Evolutionary conservation across 2,113 vertebrate species (phyloP), one percentile per base, ranked within the genome.

Genomic region (Oreochromis tanganicae): DNA sequence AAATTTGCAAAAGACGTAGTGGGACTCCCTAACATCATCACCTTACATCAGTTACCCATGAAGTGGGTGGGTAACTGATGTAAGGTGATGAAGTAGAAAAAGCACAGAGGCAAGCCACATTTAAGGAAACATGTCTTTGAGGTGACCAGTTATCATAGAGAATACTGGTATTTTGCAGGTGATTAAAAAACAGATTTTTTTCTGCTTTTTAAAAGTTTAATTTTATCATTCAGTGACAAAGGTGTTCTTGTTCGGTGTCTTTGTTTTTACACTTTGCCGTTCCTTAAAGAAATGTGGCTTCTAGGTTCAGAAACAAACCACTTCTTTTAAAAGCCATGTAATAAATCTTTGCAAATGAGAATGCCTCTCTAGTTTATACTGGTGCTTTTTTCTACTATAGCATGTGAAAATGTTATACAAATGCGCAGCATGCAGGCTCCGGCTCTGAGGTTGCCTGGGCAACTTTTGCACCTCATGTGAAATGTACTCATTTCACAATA

Each of bases 1-100:
- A 29, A 0, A 29, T 0, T 16, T 9, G 2, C 13, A 21, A 71
- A 50, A 50, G 5, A 43, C 17, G 3, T 71, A 5, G 38, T 16
- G 66, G 36, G 24, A 41, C n/a, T 68, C 29, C 29, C 27, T 16
- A 61, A 63, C 29, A 29, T 29, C 29, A 29, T 29, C 29, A 5
- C 48, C 48, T 50, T 63, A 34, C 59, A n/a, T 3, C 8, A 73
- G 13, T 24, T 73, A 73, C 13, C 38, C 21, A 27, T 71, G 12
- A 71, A 71, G n/a, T 27, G 27, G 27, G n/a, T 27, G 27, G 27
- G 27, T 27, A 27, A 27, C 27, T 27, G 27, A 27, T 27, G 27
- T 27, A 27, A 27, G 27, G 27, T 27, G 27, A 27, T 27, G 27
- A 27, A 27, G 38, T 43, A 46, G n/a, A 46, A 27, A 43, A 46